Base-by-base conservation (phyloP, 1,140 invertebrate genomes). In the Vollenhovia emeryi region DNA sequence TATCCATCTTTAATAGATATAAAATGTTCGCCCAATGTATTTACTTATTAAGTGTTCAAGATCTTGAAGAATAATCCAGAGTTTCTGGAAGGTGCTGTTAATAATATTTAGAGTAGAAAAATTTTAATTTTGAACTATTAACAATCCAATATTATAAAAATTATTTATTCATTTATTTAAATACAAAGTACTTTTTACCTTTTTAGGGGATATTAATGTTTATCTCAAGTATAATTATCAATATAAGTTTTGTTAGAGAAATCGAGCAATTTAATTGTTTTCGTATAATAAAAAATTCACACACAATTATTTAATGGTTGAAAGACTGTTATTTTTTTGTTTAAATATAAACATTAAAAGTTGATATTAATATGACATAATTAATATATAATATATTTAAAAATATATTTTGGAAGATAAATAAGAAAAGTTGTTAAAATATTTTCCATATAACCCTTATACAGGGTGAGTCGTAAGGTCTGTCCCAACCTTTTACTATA, bases 41-140 rank as follows among this genome's bases (percentile, higher is more conserved):
- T 76, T 74, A 86, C 69, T 73, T 88, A 89, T 73, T 91, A 85
- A 50, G 69, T 92, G 94, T 94, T 86, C 86, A 95, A 93, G 93
- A 94, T 71, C 60, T 60, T 82, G 11, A 66, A 73, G 59, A 74
- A 87, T 79, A 55, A 33, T 55, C 1, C 33, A 59, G 18, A 87
- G 52, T 68, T 66, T 60, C 21, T 80, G 21, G 71, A 87, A 71
- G 48, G 33, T 30, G 83, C 27, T 68, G 57, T 50, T 30, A 68
- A 71, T 80, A 57, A 6, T 71, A 57, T 27, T 83, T 69, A 15
- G 11, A 7, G 8, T 60, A 24, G 5, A 18, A 57, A 74, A 57
- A 40, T 74, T 0, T 40, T 11, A 21, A 59, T 40, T 62, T 13
- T 62, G 13, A n/a, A 21, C 27, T 30, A 30, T 18, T 55, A 4